Evolutionary conservation across 1,140 invertebrate species (phyloP).

Genomic region (Trypoxylus dichotomus): DNA sequence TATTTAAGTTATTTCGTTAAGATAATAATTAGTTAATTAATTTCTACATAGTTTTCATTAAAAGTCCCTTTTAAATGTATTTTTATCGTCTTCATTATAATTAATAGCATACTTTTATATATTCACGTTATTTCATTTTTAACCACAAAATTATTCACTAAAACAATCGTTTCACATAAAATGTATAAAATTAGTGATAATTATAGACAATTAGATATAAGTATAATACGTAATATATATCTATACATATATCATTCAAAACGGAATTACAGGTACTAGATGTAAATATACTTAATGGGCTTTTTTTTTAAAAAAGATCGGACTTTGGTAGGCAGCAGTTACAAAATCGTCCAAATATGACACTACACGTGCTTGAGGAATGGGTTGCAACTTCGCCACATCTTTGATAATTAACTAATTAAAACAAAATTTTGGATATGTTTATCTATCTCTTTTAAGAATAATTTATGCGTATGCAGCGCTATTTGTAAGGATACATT

Average conservation of each 20-base stretch:
- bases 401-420: not conserved
- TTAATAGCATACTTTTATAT: not conserved
- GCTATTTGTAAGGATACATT: not conserved
- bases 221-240: too few species aligned
- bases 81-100: not conserved
- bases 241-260: not conserved
- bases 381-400: not conserved
- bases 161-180: not conserved
- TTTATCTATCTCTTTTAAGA: not conserved
- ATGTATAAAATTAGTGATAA: not conserved
- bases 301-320: not conserved
- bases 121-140: not conserved
- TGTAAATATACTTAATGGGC: not conserved
- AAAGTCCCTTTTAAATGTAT: not conserved
- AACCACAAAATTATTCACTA: not conserved
- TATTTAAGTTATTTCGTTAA: not conserved
- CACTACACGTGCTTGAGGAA: not conserved
- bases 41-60: not conserved
- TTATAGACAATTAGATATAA: not conserved
- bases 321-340: not conserved
- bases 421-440: not conserved
- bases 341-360: not conserved
- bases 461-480: not conserved
- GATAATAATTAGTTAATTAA: not conserved
- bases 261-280: not conserved